phyloP scores from a whole-genome alignment of 2,797 vertebrate species.

The Cyclopterus lumpus region DNA sequence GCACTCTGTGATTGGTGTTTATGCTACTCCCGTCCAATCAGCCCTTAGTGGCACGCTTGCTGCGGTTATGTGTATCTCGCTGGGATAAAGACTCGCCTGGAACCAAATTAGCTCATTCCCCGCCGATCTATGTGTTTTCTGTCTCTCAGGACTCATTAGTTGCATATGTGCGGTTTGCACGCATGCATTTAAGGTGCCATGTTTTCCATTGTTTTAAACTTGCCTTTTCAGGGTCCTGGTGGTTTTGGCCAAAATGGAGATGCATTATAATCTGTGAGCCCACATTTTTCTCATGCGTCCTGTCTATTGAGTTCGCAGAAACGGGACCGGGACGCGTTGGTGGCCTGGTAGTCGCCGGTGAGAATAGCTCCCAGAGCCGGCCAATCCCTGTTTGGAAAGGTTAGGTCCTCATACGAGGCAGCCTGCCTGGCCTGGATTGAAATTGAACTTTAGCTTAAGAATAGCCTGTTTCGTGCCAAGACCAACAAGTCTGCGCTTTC shows the following conservation, averaged over 20 bases:
- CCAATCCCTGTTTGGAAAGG: conserved; percentile 68
- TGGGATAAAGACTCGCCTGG: conserved; percentile 26
- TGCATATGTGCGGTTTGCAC: conserved; percentile 41
- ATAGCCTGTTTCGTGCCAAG: conserved; percentile 70
- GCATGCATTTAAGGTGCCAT: conserved; percentile 50
- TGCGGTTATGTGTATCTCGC: conserved; percentile 35
- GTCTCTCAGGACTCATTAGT: conserved; percentile 60
- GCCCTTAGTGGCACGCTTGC: conserved; percentile 54
- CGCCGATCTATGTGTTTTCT: conserved; percentile 51
- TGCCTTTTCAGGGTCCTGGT: conserved; percentile 30
- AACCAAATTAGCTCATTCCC: conserved; percentile 51
- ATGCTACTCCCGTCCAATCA: conserved; percentile 68
- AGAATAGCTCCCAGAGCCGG: conserved; percentile 46
- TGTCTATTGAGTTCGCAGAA: conserved; percentile 50
- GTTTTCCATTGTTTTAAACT: conserved; percentile 64
- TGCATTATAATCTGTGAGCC: conserved; percentile 42
- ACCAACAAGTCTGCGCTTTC: conserved; percentile 73
- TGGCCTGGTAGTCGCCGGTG: conserved; percentile 58
- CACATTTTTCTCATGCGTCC: conserved; percentile 49
- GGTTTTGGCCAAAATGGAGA: conserved; percentile 34
- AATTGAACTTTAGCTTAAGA: conserved; percentile 75
- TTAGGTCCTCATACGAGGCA: conserved; percentile 58
- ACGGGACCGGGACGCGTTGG: conserved; percentile 33
- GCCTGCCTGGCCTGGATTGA: conserved; percentile 47
- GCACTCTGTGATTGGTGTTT: conserved; percentile 78